Evolutionary conservation across 2,113 vertebrate species (phyloP).

Genomic region (Scophthalmus maximus): DNA sequence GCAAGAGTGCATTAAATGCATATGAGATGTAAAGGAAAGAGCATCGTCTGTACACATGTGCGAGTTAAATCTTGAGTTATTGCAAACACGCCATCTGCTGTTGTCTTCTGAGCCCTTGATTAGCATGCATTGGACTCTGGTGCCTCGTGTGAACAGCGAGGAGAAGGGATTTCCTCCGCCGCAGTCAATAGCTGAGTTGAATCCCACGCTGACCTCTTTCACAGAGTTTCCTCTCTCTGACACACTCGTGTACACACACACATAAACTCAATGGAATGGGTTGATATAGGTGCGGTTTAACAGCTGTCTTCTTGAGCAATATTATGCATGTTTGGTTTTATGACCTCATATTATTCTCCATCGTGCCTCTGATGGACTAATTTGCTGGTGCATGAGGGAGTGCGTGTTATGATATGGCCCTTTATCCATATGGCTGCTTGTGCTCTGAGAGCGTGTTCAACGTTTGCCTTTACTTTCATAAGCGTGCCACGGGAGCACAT

Average conservation of each 20-base stretch:
- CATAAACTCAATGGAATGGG: conserved; percentile 2
- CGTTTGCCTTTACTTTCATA: conserved; percentile 36
- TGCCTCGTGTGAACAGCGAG: conserved; percentile 48
- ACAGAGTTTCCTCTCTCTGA: conserved; percentile 37
- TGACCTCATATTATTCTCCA: conserved; percentile 18
- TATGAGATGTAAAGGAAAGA: conserved; percentile 24
- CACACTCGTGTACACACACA: conserved; percentile 10
- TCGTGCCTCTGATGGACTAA: conserved; percentile 23
- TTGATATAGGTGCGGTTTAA: conserved; percentile 19
- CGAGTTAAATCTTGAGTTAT: conserved; percentile 49
- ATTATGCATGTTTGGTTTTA: conserved; percentile 54
- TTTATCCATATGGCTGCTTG: conserved; percentile 8
- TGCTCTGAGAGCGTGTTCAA: neutral
- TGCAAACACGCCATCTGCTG: conserved; percentile 30
- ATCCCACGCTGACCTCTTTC: conserved; percentile 59
- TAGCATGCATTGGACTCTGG: conserved; percentile 62
- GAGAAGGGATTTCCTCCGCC: conserved; percentile 72
- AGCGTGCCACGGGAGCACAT: neutral
- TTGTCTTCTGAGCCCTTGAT: conserved; percentile 62
- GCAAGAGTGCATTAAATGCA: conserved; percentile 19
- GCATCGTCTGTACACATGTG: conserved; percentile 22
- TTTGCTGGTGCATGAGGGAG: conserved; percentile 7
- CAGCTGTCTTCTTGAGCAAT: conserved; percentile 34
- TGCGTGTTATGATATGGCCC: conserved; percentile 21
- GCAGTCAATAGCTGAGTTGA: conserved; percentile 59